These are phyloP conservation scores for Sciurus niger DNA, from an alignment of 2,113 vertebrate genomes.

Conservation along the genomic window DNA sequence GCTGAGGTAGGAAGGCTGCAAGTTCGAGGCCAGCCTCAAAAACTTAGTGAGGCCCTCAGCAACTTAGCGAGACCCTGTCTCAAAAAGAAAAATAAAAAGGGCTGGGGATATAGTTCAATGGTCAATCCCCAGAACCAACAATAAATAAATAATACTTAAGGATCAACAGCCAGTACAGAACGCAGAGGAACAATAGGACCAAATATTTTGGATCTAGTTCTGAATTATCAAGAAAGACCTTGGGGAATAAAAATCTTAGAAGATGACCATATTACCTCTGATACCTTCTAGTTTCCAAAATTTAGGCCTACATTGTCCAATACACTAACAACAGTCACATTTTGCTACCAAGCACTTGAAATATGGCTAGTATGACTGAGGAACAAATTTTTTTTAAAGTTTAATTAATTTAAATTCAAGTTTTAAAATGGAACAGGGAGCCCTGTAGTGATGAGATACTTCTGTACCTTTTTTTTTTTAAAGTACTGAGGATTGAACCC, in stretches of 20 bases:
- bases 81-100: too few species aligned
- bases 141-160: neutral
- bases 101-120: too few species aligned
- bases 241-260: neutral
- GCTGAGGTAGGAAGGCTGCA: too few species aligned
- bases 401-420: neutral
- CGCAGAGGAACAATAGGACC: neutral
- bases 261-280: neutral
- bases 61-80: too few species aligned
- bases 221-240: neutral
- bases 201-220: constrained; percentile 20
- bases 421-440: constrained; percentile 11
- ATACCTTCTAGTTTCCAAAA: neutral
- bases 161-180: neutral
- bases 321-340: neutral
- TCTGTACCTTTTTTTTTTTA: neutral
- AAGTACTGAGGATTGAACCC: neutral
- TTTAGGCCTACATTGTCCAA: neutral
- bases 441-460: neutral
- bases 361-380: neutral
- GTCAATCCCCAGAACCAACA: too few species aligned
- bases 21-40: too few species aligned
- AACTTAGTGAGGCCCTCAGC: too few species aligned
- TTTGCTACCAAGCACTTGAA: constrained; percentile 1
- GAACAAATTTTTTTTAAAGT: neutral